These are phyloP conservation scores for Asbolus verrucosus DNA, from an alignment of 1,140 invertebrate species.

Conservation along the genomic window DNA sequence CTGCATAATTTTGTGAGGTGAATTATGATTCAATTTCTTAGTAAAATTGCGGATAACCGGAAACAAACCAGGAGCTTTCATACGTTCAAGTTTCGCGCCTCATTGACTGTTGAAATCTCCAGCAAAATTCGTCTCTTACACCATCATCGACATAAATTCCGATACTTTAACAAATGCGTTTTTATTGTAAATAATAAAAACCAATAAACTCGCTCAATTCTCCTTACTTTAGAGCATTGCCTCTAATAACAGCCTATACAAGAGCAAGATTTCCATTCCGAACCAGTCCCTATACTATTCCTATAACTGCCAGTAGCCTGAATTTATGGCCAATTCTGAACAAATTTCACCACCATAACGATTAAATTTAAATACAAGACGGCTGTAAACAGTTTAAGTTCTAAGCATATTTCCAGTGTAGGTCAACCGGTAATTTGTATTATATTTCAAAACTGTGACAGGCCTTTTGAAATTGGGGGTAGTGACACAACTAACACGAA, in stretches of 20 bases:
- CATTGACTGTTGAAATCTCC: conserved; percentile 47
- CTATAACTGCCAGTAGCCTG: background rate
- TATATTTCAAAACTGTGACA: conserved; percentile 19
- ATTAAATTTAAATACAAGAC: background rate
- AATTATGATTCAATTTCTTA: conserved; percentile 27
- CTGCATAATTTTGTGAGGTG: conserved; percentile 1
- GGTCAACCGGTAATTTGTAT: conserved; percentile 25
- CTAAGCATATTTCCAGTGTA: conserved; percentile 13
- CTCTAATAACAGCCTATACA: too few species aligned
- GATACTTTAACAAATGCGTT: background rate
- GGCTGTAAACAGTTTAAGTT: too few species aligned
- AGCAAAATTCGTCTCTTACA: background rate
- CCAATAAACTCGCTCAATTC: too few species aligned
- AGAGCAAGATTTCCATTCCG: too few species aligned
- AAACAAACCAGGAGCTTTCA: background rate
- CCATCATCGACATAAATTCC: background rate
- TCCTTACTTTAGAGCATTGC: too few species aligned
- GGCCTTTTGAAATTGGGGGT: background rate
- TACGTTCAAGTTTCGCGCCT: conserved; percentile 15
- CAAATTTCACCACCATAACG: conserved; percentile 24
- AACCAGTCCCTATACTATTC: too few species aligned
- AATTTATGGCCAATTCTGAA: conserved; percentile 17
- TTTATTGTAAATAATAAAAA: too few species aligned
- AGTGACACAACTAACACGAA: background rate
- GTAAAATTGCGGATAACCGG: conserved; percentile 5